Evolutionary conservation across 2,797 vertebrate genomes (phyloP), one percentile per base, ranked within the genome.

Genomic region (Intellagama lesueurii): DNA sequence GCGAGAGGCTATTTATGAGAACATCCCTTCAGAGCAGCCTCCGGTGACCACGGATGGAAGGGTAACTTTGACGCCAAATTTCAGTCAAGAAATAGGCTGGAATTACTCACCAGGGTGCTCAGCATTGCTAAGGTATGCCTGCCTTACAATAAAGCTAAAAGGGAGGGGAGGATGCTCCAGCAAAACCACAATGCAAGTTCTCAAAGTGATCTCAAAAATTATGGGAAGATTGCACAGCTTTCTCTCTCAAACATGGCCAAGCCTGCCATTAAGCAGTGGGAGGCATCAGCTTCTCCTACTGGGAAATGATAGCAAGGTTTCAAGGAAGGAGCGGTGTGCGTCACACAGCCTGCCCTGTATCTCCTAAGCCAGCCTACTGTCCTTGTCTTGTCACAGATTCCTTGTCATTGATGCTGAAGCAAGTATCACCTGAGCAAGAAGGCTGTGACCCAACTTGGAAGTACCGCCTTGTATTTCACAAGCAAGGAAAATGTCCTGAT

Each of bases 1-100:
- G 68, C 7, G 56, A 72, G 40, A 44, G 22, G 87, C 75, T 56
- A 11, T 76, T 81, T 90, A 4, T 9, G 72, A 90, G 64, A 92
- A 83, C 47, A 66, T 16, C 66, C 76, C 93, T 87, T 79, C 2
- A 32, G 28, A 69, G 44, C 30, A 16, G 26, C 2, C 30, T 68
- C 81, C 94, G 87, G 79, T 89, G 88, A 90, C 40, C 75, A 87
- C 69, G 49, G 85, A 79, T 64, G 68, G 44, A 94, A 11, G 1
- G 90, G 12, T 73, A 91, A 80, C 1, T 47, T n/a, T 32, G 44
- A 86, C 87, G 81, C 66, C 69, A 84, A 26, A 79, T 75, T 66
- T 7, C 44, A 17, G 32, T 1, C 0, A 49, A 82, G 30, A 85
- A 91, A 77, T 56, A 77, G n/a, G 88, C 32, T 91, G 69, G 72